These are phyloP conservation scores for Theocolax elegans DNA, from an alignment of 1,140 invertebrate species.

Conservation along the genomic window DNA sequence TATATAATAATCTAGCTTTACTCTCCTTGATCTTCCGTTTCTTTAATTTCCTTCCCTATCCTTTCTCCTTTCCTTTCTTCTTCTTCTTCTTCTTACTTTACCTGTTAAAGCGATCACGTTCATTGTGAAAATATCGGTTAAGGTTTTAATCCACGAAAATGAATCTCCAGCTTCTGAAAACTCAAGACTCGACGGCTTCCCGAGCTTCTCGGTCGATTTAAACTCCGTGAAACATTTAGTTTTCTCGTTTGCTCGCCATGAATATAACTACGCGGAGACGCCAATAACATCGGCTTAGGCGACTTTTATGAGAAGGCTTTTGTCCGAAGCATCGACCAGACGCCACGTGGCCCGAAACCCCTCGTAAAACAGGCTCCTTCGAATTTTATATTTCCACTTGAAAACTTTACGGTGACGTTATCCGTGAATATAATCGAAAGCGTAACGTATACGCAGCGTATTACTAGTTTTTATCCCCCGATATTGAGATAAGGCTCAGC, in stretches of 20 bases:
- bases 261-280: conserved; percentile 1
- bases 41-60: too few relatives aligned
- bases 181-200: too few relatives aligned
- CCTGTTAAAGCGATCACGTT: too few relatives aligned
- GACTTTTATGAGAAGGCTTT: conserved; percentile 20
- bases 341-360: background rate
- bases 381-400: conserved; percentile 33
- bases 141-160: too few relatives aligned
- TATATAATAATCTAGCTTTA: too few relatives aligned
- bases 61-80: too few relatives aligned
- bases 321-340: background rate
- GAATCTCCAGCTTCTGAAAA: too few relatives aligned
- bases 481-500: conserved; percentile 12
- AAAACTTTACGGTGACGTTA: conserved; percentile 17
- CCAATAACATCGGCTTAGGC: conserved; percentile 30
- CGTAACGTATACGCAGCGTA: background rate
- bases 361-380: conserved; percentile 25
- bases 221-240: conserved; percentile 16
- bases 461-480: background rate
- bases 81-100: too few relatives aligned
- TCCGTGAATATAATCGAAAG: conserved; percentile 23
- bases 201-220: too few relatives aligned
- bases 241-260: conserved; percentile 25
- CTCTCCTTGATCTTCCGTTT: too few relatives aligned
- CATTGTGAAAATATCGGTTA: too few relatives aligned